Conservation (phyloP, 2,888 invertebrate species). For the Sericinus montela region DNA sequence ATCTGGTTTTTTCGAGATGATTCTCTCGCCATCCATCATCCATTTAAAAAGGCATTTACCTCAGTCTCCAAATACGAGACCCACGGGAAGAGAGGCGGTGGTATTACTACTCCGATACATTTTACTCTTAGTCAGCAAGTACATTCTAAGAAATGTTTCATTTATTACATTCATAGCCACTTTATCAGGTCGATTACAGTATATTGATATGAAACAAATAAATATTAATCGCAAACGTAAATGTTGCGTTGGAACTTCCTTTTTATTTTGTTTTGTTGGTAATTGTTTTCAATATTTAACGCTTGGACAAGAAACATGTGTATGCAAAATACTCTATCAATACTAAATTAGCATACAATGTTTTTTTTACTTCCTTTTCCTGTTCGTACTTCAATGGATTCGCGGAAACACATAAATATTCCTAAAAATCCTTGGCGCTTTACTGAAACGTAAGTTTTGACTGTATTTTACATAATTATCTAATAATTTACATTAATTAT, state of each 20-base stretch:
- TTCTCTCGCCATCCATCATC: too few species aligned
- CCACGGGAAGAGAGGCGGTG: too few species aligned
- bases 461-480: neutral
- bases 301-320: neutral
- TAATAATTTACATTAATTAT: too few species aligned
- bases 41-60: too few species aligned
- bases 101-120: too few species aligned
- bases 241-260: too few species aligned
- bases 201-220: neutral
- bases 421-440: neutral
- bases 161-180: neutral
- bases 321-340: neutral
- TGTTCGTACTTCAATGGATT: neutral
- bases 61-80: too few species aligned
- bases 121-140: too few species aligned
- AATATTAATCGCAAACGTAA: neutral
- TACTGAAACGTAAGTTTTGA: neutral
- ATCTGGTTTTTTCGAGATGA: too few species aligned
- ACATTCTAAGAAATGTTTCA: neutral
- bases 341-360: slow-evolving; percentile 9
- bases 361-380: slow-evolving; percentile 9
- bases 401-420: slow-evolving; percentile 1
- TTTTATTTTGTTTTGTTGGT: too few species aligned
- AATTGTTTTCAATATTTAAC: too few species aligned
- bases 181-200: neutral